These are phyloP conservation scores for Montipora efflorescens DNA, from an alignment of 64 coral and sea anemone genomes.

Conservation along the genomic window DNA sequence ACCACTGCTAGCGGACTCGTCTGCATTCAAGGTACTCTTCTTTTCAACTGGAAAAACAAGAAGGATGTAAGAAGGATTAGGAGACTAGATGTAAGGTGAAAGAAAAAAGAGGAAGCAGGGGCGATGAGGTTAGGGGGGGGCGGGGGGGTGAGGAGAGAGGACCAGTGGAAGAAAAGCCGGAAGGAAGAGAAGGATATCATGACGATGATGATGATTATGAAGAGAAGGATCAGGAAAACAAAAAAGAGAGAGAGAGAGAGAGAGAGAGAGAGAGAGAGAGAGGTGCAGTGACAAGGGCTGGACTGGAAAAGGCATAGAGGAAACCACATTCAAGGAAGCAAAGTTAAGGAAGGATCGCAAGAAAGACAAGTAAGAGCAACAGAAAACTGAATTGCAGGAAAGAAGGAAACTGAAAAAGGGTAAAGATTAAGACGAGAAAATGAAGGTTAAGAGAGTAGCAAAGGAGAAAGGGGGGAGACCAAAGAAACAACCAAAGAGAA, in stretches of 20 bases:
- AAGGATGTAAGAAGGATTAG: background rate
- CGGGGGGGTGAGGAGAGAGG: background rate
- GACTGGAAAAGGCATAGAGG: background rate
- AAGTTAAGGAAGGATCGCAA: too few species aligned
- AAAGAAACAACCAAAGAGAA: too few species aligned
- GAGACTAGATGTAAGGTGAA: background rate
- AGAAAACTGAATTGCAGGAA: too few species aligned
- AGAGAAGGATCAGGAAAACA: background rate
- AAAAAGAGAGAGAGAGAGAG: background rate
- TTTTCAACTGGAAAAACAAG: background rate
- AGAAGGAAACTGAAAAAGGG: too few species aligned
- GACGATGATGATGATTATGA: too few species aligned
- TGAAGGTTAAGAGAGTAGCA: too few species aligned
- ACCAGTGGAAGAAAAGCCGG: background rate
- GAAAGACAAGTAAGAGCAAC: too few species aligned
- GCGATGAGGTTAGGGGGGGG: too few species aligned
- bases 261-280: background rate
- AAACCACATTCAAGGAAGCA: background rate
- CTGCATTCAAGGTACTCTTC: background rate
- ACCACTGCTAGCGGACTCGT: background rate
- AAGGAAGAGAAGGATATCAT: background rate
- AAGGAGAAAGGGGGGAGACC: too few species aligned
- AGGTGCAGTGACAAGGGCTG: background rate
- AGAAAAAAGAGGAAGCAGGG: background rate
- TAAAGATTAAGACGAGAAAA: too few species aligned